A percentile compares a stretch with the other conserved stretches of the same genome.
Evolutionary conservation across 92 coral and sea anemone genomes (phyloP).

Genomic region (Palythoa grandiflora): DNA sequence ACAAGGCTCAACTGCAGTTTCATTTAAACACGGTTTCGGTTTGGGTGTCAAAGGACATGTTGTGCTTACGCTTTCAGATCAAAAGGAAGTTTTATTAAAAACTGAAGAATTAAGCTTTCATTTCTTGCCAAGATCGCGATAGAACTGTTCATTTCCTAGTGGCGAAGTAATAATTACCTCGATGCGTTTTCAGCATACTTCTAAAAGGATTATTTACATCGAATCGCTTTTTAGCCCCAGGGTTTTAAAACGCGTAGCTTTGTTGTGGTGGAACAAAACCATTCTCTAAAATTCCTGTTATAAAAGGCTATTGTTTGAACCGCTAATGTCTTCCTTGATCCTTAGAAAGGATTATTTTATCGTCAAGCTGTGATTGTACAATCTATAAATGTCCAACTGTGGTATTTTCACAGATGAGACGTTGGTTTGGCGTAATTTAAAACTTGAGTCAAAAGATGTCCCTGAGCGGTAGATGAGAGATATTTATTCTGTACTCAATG

Average conservation of each 20-base stretch:
- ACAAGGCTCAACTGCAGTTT: slow-evolving; percentile 6
- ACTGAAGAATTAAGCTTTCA: not conserved
- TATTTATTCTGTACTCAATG: slow-evolving; percentile 71
- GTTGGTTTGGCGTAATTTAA: slow-evolving; percentile 18
- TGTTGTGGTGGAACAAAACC: slow-evolving; percentile 39
- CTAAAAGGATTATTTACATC: slow-evolving; percentile 41
- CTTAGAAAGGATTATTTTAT: slow-evolving; percentile 33
- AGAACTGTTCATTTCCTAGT: slow-evolving; percentile 49
- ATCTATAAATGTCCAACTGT: slow-evolving; percentile 39
- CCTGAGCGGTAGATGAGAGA: slow-evolving; percentile 68
- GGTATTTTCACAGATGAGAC: not conserved
- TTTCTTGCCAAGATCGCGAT: slow-evolving; percentile 20
- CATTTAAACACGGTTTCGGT: slow-evolving; percentile 15
- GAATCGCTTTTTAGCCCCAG: slow-evolving; percentile 29
- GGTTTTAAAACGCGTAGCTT: slow-evolving; percentile 43
- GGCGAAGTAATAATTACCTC: slow-evolving; percentile 30
- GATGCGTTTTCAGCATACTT: slow-evolving; percentile 23
- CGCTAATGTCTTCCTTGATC: slow-evolving; percentile 35
- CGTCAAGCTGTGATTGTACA: slow-evolving; percentile 47
- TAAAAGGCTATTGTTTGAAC: slow-evolving; percentile 31
- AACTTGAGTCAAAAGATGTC: slow-evolving; percentile 1
- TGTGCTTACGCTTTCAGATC: not conserved
- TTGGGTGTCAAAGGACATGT: not conserved
- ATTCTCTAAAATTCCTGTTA: slow-evolving; percentile 36
- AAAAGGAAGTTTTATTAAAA: slow-evolving; percentile 23